phyloP scores from a whole-genome alignment of 2,113 vertebrate species.

The Nothobranchius furzeri region DNA sequence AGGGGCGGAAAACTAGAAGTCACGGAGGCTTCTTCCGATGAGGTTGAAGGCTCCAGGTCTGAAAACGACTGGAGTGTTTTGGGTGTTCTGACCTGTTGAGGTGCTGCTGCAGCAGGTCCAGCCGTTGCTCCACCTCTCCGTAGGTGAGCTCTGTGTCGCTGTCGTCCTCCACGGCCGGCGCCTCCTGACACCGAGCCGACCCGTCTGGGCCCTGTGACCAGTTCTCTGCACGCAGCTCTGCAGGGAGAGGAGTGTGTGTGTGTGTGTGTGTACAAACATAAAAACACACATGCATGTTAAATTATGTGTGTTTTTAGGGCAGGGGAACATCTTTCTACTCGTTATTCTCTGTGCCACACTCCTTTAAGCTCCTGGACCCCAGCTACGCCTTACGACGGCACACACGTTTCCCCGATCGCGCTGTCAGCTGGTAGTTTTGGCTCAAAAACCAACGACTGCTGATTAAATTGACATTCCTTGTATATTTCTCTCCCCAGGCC shows the following conservation, averaged over 20 bases:
- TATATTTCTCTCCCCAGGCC: neutral
- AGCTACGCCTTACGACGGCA: slow-evolving; percentile 9
- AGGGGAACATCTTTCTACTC: slow-evolving; percentile 22
- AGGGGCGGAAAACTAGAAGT: slow-evolving; percentile 16
- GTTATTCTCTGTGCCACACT: slow-evolving; percentile 18
- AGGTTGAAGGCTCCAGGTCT: slow-evolving; percentile 1
- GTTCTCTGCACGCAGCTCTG: slow-evolving; percentile 79
- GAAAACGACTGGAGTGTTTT: neutral
- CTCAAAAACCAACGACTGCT: neutral
- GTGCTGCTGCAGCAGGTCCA: slow-evolving; percentile 96
- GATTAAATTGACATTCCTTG: slow-evolving; percentile 31
- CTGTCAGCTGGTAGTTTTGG: slow-evolving; percentile 1
- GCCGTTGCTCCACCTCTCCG: slow-evolving; percentile 92
- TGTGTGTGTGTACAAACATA: neutral
- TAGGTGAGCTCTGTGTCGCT: slow-evolving; percentile 93
- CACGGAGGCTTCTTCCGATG: neutral
- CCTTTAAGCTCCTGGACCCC: slow-evolving; percentile 28
- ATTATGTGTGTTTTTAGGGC: slow-evolving; percentile 39
- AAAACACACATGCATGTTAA: slow-evolving; percentile 5
- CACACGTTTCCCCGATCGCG: slow-evolving; percentile 12
- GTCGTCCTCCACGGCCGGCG: slow-evolving; percentile 85
- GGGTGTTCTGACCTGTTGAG: slow-evolving; percentile 87
- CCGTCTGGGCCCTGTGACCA: slow-evolving; percentile 82
- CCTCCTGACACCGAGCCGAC: slow-evolving; percentile 73
- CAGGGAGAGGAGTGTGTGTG: neutral